These are phyloP conservation scores for Pachycephala philippinensis DNA, from an alignment of 2,113 vertebrate species.

Conservation along the genomic window DNA sequence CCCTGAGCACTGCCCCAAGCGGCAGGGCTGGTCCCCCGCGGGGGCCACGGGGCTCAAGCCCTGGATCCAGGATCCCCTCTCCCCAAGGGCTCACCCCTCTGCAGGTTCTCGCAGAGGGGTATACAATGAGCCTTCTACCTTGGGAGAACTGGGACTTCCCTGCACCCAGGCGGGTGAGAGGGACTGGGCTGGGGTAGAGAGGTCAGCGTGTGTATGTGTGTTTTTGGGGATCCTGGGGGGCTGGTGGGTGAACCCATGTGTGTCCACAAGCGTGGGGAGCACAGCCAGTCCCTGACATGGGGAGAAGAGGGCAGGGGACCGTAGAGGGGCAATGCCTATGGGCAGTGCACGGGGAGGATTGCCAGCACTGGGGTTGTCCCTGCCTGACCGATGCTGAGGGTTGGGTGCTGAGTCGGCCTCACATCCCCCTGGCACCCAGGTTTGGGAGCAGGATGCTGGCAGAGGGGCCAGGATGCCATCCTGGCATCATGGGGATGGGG, in stretches of 20 bases:
- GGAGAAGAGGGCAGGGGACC: background rate
- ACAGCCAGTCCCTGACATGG: background rate
- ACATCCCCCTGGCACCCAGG: rapidly evolving
- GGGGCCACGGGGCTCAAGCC: background rate
- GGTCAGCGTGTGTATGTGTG: background rate
- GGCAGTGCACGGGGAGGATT: background rate
- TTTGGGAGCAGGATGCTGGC: background rate
- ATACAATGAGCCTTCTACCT: background rate
- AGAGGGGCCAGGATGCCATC: background rate
- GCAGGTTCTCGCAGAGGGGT: background rate
- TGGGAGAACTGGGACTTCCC: background rate
- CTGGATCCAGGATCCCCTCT: background rate
- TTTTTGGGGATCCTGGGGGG: background rate
- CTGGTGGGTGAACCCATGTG: background rate
- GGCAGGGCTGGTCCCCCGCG: background rate
- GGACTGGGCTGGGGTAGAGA: background rate
- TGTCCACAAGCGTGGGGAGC: background rate
- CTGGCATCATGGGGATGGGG: background rate
- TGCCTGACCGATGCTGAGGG: background rate
- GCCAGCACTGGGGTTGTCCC: background rate
- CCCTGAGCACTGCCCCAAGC: background rate
- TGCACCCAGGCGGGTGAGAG: rapidly evolving
- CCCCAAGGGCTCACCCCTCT: background rate
- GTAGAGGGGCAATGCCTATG: background rate
- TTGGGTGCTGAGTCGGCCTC: background rate